Conservation (phyloP, 2,113 vertebrate genomes). For the Grus americana region DNA sequence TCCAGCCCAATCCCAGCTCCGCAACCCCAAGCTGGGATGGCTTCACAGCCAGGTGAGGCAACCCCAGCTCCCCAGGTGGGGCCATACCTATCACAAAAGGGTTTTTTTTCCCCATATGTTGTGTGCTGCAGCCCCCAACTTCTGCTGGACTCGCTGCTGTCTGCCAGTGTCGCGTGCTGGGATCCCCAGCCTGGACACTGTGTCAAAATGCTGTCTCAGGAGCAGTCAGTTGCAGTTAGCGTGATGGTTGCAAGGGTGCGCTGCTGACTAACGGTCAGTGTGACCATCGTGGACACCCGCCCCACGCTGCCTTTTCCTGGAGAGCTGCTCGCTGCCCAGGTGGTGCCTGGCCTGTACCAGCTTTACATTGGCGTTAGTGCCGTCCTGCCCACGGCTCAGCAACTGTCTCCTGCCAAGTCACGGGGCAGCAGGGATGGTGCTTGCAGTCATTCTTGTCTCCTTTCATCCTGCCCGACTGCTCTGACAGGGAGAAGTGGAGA, state of each 20-base stretch:
- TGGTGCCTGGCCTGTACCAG: not conserved
- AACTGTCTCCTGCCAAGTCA: rapidly evolving
- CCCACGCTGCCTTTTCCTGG: not conserved
- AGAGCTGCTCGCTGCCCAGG: not conserved
- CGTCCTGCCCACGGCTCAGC: rapidly evolving
- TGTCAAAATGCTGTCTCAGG: not conserved
- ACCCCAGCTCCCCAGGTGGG: not conserved
- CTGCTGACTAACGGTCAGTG: rapidly evolving
- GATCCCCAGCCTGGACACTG: not conserved
- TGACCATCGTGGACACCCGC: rapidly evolving
- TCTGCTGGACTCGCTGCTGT: not conserved
- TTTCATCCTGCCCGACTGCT: not conserved
- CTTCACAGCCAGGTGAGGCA: not conserved
- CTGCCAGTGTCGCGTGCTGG: rapidly evolving
- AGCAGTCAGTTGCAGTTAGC: not conserved
- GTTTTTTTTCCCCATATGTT: rapidly evolving
- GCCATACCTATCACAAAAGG: rapidly evolving
- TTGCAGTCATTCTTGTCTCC: not conserved
- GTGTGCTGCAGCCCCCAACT: not conserved
- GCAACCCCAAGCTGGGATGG: not conserved
- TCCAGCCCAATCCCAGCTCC: not conserved
- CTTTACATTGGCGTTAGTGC: rapidly evolving
- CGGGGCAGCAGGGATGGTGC: rapidly evolving
- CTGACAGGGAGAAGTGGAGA: conserved; percentile 90
- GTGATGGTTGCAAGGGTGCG: not conserved